Conservation (phyloP, 2,888 invertebrate genomes). For the Rutpela maculata region DNA sequence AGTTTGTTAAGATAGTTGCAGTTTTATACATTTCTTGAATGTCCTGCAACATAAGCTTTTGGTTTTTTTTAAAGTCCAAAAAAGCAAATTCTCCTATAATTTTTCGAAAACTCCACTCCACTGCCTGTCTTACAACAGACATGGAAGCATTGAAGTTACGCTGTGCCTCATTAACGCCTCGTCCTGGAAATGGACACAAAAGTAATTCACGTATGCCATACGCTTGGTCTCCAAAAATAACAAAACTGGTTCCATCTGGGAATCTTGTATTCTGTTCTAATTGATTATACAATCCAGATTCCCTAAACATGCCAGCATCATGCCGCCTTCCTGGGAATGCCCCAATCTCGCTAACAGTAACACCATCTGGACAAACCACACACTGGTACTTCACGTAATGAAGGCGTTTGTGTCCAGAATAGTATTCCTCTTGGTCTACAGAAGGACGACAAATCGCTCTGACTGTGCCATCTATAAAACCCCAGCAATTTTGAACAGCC, state of each 20-base stretch:
- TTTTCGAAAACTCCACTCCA: conserved; percentile 19
- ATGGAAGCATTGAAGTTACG: conserved; percentile 3
- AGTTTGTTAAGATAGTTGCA: conserved; percentile 15
- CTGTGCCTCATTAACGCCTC: conserved; percentile 7
- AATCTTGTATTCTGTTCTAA: background rate
- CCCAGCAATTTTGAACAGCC: conserved; percentile 5
- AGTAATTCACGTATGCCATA: conserved; percentile 9
- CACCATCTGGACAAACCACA: conserved; percentile 10
- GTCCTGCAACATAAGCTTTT: conserved; percentile 25
- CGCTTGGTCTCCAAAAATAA: conserved; percentile 14
- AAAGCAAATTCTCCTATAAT: conserved; percentile 7
- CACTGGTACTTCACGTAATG: background rate
- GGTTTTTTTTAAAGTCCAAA: conserved; percentile 28
- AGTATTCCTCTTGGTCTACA: conserved; percentile 9
- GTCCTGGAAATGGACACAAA: conserved; percentile 23
- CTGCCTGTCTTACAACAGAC: background rate
- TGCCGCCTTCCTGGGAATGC: conserved; percentile 14
- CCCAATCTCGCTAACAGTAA: background rate
- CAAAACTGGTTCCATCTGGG: conserved; percentile 2
- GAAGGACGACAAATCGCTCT: background rate
- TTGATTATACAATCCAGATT: background rate
- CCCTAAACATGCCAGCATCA: conserved; percentile 13
- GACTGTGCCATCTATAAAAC: conserved; percentile 18
- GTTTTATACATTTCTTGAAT: conserved; percentile 18
- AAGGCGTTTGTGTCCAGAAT: conserved; percentile 14